Evolutionary conservation across 1,140 invertebrate species (phyloP), one percentile per base, ranked within the genome.

Genomic region (Drosophila prosaltans): DNA sequence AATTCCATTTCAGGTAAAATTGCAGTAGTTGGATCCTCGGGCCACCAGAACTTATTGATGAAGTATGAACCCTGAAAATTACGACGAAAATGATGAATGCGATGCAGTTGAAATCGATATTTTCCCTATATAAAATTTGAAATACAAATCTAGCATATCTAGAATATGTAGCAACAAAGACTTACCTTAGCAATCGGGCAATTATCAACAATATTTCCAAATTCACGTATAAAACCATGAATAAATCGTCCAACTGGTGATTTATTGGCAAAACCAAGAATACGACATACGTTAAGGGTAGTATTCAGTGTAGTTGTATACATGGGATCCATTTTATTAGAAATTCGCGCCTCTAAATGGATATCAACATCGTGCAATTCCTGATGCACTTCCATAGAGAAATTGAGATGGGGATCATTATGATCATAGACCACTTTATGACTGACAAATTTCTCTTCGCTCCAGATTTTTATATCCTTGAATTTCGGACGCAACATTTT

Each of bases 401-500:
- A 84, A 57, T 92, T 92, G n/a, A 92, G 30, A 61, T 92, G 91
- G 0, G 91, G 91, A 71, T 91, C 91, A 26, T 45, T 62, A 41
- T 65, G 55, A 65, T 92, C 91, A 40, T 80, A 90, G 32, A 71
- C 55, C 0, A 92, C 68, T 41, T 82, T 90, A 65, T 91, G 91
- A 41, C 72, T 80, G 11, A 92, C 48, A 64, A 68, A 59, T 28
- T 86, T 84, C 40, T 92, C 83, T 6, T 92, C 91, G 64, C 91
- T 92, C 91, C 91, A 92, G 8, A 80, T 11, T 39, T 92, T 91
- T 1, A 75, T 62, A 5, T 88, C 81, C 21, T 90, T 90, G 36
- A 91, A 89, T 48, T 85, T 92, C 24, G 88, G 91, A 6, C 91
- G 80, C 78, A 92, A 59, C 65, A 92, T 80, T 92, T 92, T 92